Conservation (phyloP, 2,888 invertebrate species). For the Diadegma fenestrale region DNA sequence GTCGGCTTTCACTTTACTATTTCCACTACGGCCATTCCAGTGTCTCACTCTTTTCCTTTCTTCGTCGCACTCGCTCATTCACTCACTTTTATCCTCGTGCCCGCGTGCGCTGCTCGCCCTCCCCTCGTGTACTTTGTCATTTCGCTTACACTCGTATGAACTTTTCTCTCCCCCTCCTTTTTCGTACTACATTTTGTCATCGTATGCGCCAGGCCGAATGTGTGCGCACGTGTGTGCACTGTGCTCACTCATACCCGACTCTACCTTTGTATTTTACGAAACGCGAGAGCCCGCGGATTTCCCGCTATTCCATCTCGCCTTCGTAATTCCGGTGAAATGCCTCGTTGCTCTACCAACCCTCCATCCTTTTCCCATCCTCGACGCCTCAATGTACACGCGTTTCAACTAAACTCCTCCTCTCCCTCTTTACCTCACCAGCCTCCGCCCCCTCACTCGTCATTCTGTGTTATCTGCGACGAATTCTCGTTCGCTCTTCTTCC, state of each 20-base stretch:
- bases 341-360: conserved; percentile 46
- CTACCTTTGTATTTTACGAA: conserved; percentile 64
- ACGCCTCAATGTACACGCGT: conserved; percentile 42
- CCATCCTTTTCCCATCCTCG: conserved; percentile 11
- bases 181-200: conserved; percentile 22
- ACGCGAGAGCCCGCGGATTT: conserved; percentile 62
- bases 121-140: conserved; percentile 57
- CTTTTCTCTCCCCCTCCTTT: conserved; percentile 9
- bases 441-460: conserved; percentile 46
- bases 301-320: conserved; percentile 65
- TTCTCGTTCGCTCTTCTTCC: conserved; percentile 37
- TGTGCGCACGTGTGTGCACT: conserved; percentile 18
- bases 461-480: conserved; percentile 44
- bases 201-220: conserved; percentile 14
- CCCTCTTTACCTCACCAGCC: neutral
- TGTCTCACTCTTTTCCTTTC: conserved; percentile 33
- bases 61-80: conserved; percentile 33
- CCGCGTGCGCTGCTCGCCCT: conserved; percentile 52
- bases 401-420: conserved; percentile 32
- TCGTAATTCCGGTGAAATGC: conserved; percentile 63
- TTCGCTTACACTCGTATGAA: conserved; percentile 52
- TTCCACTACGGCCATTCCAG: conserved; percentile 73
- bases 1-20: conserved; percentile 79
- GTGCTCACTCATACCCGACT: conserved; percentile 1
- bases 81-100: conserved; percentile 52